Conservation (phyloP, 2,113 vertebrate genomes). For the Arenaria interpres region DNA sequence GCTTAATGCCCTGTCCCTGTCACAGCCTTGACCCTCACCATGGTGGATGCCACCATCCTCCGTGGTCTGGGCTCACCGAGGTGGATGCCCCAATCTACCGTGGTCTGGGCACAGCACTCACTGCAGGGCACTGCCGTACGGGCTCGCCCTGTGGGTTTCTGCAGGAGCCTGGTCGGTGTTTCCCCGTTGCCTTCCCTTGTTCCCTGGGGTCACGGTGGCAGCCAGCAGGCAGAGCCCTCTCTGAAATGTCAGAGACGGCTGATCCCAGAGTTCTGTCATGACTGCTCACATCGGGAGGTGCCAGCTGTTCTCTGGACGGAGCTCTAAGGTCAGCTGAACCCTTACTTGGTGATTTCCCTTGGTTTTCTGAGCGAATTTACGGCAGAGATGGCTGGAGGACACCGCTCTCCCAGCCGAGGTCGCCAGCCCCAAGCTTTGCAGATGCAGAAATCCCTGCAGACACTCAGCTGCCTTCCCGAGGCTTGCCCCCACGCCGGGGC, state of each 20-base stretch:
- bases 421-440: neutral
- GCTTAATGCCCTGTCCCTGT: neutral
- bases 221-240: neutral
- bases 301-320: neutral
- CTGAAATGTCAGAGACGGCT: fast-evolving
- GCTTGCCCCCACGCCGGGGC: neutral
- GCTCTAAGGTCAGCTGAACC: neutral
- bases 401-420: neutral
- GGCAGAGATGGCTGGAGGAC: neutral
- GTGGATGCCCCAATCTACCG: fast-evolving
- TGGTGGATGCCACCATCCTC: neutral
- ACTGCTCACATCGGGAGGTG: fast-evolving
- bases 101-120: fast-evolving
- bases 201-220: fast-evolving
- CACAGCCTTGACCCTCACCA: neutral
- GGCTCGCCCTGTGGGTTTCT: neutral
- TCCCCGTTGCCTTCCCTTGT: fast-evolving
- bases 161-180: neutral
- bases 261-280: fast-evolving
- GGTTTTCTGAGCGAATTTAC: neutral
- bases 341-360: neutral
- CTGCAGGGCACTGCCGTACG: fast-evolving
- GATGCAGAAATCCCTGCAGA: neutral
- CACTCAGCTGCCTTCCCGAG: neutral
- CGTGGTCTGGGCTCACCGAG: fast-evolving